These are phyloP conservation scores for Eunapius fragilis DNA, from an alignment of 37 sponge, comb jelly and placozoan genomes.

Conservation along the genomic window DNA sequence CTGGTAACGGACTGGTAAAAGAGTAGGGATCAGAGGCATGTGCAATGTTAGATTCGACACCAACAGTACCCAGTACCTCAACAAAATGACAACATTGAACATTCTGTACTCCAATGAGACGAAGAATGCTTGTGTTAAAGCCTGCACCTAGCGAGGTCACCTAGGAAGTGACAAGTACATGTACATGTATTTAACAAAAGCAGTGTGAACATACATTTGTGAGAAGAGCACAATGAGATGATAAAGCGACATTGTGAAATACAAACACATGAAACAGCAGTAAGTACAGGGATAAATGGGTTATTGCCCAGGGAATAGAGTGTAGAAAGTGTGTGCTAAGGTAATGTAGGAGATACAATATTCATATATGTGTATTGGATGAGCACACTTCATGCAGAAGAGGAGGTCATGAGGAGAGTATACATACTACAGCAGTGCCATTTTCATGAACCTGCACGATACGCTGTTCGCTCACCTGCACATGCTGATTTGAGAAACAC, in stretches of 20 bases:
- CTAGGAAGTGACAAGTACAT: not conserved
- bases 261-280: no score
- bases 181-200: not conserved
- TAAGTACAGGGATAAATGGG: no score
- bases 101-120: slow-evolving; percentile 10
- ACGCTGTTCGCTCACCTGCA: not conserved
- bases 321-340: no score
- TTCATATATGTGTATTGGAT: no score
- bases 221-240: no score
- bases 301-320: no score
- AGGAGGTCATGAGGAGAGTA: not conserved
- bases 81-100: slow-evolving; percentile 3
- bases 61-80: slow-evolving; percentile 41
- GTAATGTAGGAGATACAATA: no score
- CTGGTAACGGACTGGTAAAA: no score
- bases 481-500: not conserved
- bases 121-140: slow-evolving; percentile 60
- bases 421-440: not conserved
- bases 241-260: no score
- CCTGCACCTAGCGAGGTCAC: slow-evolving; percentile 71
- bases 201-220: not conserved
- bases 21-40: no score
- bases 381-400: no score
- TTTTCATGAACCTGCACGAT: not conserved
- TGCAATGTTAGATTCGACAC: not conserved